phyloP scores from a whole-genome alignment of 2,113 vertebrate species.

The Ciconia stormi region DNA sequence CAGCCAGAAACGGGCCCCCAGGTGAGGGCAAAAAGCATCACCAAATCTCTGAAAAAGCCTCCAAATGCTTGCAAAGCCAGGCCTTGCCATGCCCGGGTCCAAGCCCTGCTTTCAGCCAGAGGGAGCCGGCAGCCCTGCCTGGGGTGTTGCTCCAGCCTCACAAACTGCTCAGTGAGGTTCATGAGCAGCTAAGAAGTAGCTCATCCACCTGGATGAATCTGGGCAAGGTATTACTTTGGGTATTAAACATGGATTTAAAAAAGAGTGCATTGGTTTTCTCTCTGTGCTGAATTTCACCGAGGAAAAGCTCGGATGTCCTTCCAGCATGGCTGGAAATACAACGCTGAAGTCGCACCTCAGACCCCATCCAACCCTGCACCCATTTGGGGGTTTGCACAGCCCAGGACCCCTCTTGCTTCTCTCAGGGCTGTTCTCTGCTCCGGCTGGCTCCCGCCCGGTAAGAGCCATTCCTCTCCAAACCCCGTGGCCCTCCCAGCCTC shows the following conservation, averaged over 20 bases:
- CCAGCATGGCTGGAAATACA: not conserved
- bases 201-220: not conserved
- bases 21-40: not conserved
- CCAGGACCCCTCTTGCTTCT: not conserved
- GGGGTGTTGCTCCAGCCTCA: fast-evolving
- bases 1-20: not conserved
- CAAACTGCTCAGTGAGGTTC: not conserved
- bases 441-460: not conserved
- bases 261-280: not conserved
- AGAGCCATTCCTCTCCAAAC: not conserved
- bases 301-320: not conserved
- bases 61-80: fast-evolving
- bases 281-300: not conserved
- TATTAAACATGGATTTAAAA: not conserved
- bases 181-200: not conserved
- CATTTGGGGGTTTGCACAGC: not conserved
- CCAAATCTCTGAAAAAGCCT: not conserved
- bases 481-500: not conserved
- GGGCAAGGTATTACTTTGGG: not conserved
- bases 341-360: not conserved
- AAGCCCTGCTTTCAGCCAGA: not conserved
- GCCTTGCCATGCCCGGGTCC: not conserved
- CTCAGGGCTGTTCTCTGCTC: not conserved
- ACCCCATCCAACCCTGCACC: not conserved
- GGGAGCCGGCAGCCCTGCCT: not conserved